Conservation (phyloP, 2,113 vertebrate species). For the Herpailurus yagouaroundi region DNA sequence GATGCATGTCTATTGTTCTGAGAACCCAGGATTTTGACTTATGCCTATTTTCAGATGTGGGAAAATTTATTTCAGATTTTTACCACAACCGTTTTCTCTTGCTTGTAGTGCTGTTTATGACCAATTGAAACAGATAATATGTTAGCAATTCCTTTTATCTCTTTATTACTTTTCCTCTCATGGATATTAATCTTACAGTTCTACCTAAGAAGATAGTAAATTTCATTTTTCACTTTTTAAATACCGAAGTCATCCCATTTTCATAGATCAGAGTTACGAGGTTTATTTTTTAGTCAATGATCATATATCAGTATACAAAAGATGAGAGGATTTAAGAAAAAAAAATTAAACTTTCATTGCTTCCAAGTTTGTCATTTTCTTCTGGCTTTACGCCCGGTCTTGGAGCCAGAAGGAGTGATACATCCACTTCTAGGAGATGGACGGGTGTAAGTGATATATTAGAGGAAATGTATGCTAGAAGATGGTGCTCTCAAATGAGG, state of each 20-base stretch:
- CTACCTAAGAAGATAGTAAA: not conserved
- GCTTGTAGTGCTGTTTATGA: slow-evolving; percentile 22
- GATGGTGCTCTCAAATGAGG: not conserved
- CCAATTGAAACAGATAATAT: slow-evolving; percentile 17
- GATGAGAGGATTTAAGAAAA: slow-evolving; percentile 30
- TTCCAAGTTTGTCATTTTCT: slow-evolving; percentile 67
- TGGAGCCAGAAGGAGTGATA: slow-evolving; percentile 35
- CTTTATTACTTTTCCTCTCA: slow-evolving; percentile 47
- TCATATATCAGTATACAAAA: slow-evolving; percentile 53
- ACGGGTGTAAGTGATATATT: not conserved
- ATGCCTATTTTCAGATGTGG: slow-evolving; percentile 30
- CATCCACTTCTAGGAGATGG: not conserved
- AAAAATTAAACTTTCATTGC: slow-evolving; percentile 10
- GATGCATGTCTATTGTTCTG: slow-evolving; percentile 1
- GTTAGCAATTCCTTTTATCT: not conserved
- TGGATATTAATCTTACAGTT: not conserved
- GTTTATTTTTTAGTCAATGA: slow-evolving; percentile 53
- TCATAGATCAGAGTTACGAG: not conserved
- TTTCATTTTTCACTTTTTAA: slow-evolving; percentile 48
- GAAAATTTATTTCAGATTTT: slow-evolving; percentile 27
- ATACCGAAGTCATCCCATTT: not conserved
- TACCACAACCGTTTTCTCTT: not conserved
- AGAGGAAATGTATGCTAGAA: not conserved
- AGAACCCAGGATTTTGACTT: slow-evolving; percentile 12
- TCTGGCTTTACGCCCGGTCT: slow-evolving; percentile 49